Evolutionary conservation across 2,797 vertebrate genomes (phyloP), one percentile per base, ranked within the genome.

Genomic region (Podarcis lilfordi): DNA sequence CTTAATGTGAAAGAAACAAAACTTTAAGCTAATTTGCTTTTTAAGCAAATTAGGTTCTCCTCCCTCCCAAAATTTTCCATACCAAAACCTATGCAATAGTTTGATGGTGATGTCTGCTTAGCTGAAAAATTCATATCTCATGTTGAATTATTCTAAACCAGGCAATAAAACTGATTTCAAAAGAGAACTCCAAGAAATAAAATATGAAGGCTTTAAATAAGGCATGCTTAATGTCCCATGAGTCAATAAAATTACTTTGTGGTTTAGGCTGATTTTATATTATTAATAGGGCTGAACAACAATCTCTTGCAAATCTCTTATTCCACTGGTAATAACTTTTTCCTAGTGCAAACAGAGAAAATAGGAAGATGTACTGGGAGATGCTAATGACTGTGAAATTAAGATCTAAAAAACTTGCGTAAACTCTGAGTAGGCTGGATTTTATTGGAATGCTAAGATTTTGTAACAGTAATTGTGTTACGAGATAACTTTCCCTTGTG

Each of bases 221-320:
- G 86, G n/a, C 88, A 91, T 92, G 78, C 82, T 95, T 95, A 91
- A 94, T 92, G 83, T 94, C 89, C 90, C 92, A 78, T 72, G 94
- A 95, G 93, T 95, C 92, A 95, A 94, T 87, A 96, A 94, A 93
- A 94, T 94, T 94, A 92, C 91, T 95, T 89, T 92, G 88, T 94
- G 89, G 59, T 95, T 94, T 92, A 85, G 91, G 76, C 77, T 83
- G 91, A 93, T 94, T 93, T 95, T 92, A 86, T 95, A 87, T 92
- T 94, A 93, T 92, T 95, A 95, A 91, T 90, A 95, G 76, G 81
- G 89, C 80, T 90, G 75, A 93, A 88, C 86, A 91, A 88, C 84
- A 86, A 75, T 91, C 86, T 93, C 84, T 86, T 90, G 79, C 85
- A 94, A 94, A 93, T 91, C 91, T 88, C 80, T 91, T 88, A 91